Percentiles rank a stretch among this genome's conserved stretches.
Conservation (phyloP, 2,113 vertebrate genomes). For the Toxotes chatareus region DNA sequence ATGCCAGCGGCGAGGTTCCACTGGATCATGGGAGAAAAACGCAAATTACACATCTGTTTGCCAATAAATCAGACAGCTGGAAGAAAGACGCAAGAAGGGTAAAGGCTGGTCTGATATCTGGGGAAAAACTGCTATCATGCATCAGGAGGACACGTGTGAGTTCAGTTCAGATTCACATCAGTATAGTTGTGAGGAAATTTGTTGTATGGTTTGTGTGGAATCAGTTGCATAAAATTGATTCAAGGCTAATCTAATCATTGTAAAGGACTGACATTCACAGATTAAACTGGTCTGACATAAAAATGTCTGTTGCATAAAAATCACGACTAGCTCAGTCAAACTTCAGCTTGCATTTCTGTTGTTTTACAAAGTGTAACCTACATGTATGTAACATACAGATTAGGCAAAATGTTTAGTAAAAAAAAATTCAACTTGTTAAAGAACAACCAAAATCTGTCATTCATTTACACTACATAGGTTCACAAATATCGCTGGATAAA, state of each 20-base stretch:
- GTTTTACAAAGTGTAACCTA: background rate
- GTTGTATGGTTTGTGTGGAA: constrained; percentile 13
- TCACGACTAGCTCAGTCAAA: constrained; percentile 4
- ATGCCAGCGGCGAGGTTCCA: constrained; percentile 97
- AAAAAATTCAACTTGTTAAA: background rate
- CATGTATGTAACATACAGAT: background rate
- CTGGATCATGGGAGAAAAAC: constrained; percentile 78
- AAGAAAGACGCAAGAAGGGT: constrained; percentile 7
- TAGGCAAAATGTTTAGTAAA: background rate
- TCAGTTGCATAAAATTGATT: constrained; percentile 48
- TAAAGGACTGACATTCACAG: background rate
- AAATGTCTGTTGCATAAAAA: constrained; percentile 41
- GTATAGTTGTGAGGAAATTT: background rate
- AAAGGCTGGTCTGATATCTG: constrained; percentile 53
- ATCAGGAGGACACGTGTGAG: constrained; percentile 30
- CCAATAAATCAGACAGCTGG: constrained; percentile 35
- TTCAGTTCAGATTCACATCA: constrained; percentile 30
- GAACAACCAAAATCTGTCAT: constrained; percentile 8
- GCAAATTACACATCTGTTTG: constrained; percentile 51
- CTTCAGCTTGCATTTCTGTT: background rate
- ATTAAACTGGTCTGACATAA: constrained; percentile 15
- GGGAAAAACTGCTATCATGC: constrained; percentile 53
- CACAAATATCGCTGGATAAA: background rate
- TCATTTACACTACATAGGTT: background rate
- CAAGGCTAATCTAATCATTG: constrained; percentile 12